These are phyloP conservation scores for Bruchidius siliquastri DNA, from an alignment of 2,888 invertebrate species.

Conservation along the genomic window DNA sequence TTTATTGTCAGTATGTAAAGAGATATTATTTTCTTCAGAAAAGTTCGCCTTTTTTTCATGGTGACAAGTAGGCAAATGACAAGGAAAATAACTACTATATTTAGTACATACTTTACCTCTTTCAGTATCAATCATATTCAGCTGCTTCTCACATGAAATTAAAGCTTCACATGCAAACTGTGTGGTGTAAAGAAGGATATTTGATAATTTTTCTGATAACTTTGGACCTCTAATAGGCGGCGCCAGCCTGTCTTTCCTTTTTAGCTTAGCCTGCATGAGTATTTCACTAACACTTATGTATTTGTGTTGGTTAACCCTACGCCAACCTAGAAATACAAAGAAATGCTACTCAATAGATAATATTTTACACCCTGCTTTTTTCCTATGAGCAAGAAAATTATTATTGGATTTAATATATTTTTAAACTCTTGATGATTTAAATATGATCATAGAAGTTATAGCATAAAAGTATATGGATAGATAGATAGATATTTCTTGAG, in stretches of 20 bases:
- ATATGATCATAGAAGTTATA: too few relatives aligned
- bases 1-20: too few relatives aligned
- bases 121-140: slow-evolving; percentile 65
- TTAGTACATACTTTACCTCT: slow-evolving; percentile 50
- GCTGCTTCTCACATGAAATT: slow-evolving; percentile 54
- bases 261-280: slow-evolving; percentile 17
- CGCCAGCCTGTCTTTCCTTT: slow-evolving; percentile 22
- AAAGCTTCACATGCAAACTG: slow-evolving; percentile 53
- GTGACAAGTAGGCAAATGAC: too few relatives aligned
- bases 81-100: too few relatives aligned
- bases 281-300: slow-evolving; percentile 5
- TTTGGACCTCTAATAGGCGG: slow-evolving; percentile 39
- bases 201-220: slow-evolving; percentile 30
- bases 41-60: too few relatives aligned
- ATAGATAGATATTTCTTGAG: too few relatives aligned
- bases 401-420: too few relatives aligned
- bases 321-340: slow-evolving; percentile 28
- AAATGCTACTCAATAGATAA: too few relatives aligned
- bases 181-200: slow-evolving; percentile 37
- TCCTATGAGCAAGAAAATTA: too few relatives aligned
- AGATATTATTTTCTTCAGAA: not conserved
- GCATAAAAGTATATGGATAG: too few relatives aligned
- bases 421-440: too few relatives aligned
- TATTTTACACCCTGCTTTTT: too few relatives aligned
- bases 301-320: slow-evolving; percentile 19